Percentiles rank a stretch among this genome's conserved stretches.
Conservation (phyloP, 2,888 invertebrate species). For the Pachycephus smyrnensis region DNA sequence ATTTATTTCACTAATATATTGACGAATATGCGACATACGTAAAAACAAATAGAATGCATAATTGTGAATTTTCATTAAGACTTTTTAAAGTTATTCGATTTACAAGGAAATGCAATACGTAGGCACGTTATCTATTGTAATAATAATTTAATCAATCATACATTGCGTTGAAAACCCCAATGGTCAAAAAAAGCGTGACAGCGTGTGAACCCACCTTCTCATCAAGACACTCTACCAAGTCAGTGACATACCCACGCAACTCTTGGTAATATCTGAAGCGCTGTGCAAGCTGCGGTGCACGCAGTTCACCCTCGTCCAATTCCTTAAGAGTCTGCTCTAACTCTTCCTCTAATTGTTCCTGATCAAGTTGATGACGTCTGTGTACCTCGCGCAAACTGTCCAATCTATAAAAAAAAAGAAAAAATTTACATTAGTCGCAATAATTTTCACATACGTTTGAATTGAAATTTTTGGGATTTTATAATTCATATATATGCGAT, state of each 20-base stretch:
- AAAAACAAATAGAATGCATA: background rate
- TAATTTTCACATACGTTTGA: background rate
- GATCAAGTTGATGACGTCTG: conserved; percentile 70
- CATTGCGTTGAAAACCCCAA: conserved; percentile 50
- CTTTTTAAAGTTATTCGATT: background rate
- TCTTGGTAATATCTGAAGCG: conserved; percentile 96
- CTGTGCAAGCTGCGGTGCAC: conserved; percentile 78
- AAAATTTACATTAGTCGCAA: background rate
- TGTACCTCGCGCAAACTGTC: conserved; percentile 72
- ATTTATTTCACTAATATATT: background rate
- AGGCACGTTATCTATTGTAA: conserved; percentile 24
- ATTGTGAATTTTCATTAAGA: background rate
- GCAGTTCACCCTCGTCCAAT: conserved; percentile 71
- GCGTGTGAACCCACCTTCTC: conserved; percentile 84
- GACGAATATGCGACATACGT: background rate
- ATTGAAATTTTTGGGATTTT: background rate
- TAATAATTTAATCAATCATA: conserved; percentile 36
- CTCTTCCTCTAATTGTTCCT: conserved; percentile 68
- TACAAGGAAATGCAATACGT: background rate
- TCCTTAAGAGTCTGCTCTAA: conserved; percentile 64
- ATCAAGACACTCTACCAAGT: conserved; percentile 97
- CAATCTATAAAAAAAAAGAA: conserved; percentile 65
- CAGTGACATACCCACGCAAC: conserved; percentile 92
- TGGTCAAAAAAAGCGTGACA: conserved; percentile 59
- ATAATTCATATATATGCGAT: background rate